A percentile compares a stretch with the other conserved stretches of the same genome.
Conservation (phyloP, 2,888 invertebrate genomes). For the Seladonia tumulorum region DNA sequence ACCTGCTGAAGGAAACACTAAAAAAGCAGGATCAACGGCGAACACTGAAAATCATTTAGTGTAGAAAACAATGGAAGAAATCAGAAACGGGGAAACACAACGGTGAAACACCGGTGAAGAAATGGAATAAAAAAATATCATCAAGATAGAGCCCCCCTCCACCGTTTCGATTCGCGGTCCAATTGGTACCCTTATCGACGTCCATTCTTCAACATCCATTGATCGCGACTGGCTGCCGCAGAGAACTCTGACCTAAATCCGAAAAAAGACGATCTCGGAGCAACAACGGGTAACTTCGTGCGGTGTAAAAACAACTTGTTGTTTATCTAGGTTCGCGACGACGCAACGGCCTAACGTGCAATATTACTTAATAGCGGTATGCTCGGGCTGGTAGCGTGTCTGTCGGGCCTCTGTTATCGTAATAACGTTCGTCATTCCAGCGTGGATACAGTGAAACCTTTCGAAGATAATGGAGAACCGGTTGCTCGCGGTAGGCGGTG, state of each 20-base stretch:
- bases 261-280: not conserved
- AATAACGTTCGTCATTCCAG: constrained; percentile 16
- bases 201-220: constrained; percentile 8
- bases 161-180: not conserved
- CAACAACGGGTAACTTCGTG: constrained; percentile 9
- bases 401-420: constrained; percentile 41
- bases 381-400: constrained; percentile 8
- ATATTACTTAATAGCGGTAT: constrained; percentile 48
- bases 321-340: constrained; percentile 29
- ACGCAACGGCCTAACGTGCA: constrained; percentile 30
- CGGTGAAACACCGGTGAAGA: not conserved
- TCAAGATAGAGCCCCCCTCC: not conserved
- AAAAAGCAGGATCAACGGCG: not conserved
- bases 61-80: not conserved
- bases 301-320: constrained; percentile 1
- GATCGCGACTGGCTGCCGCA: not conserved
- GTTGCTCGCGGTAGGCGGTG: constrained; percentile 20
- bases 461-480: constrained; percentile 51
- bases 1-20: not conserved
- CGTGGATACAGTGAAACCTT: constrained; percentile 24
- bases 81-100: not conserved
- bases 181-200: not conserved
- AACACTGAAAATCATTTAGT: not conserved
- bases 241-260: constrained; percentile 11
- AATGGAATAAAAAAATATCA: not conserved